These are phyloP conservation scores for Macrostomum lignano DNA, from an alignment of 1,140 invertebrate genomes.

Conservation along the genomic window DNA sequence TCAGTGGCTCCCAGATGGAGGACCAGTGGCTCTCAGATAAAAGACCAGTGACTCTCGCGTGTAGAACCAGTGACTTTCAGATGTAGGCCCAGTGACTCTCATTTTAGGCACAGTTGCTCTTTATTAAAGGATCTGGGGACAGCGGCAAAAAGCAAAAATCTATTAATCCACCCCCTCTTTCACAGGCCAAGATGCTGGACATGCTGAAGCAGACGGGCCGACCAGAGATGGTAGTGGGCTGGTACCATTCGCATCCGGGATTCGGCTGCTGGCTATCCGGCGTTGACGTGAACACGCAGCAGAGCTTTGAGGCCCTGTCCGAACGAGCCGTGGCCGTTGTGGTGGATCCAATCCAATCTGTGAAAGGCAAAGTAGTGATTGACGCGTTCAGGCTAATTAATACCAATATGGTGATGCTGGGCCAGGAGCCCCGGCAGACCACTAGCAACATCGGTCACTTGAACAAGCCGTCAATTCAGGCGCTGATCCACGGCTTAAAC, in stretches of 20 bases:
- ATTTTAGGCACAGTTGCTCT: too few species aligned
- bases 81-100: too few species aligned
- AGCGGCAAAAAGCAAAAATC: too few species aligned
- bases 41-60: too few species aligned
- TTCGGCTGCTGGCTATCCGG: constrained; percentile 99
- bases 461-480: constrained; percentile 92
- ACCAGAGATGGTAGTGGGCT: constrained; percentile 98
- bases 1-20: too few species aligned
- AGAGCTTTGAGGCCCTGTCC: constrained; percentile 89
- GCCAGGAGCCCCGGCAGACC: constrained; percentile 89
- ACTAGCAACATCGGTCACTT: constrained; percentile 93
- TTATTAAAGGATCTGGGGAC: too few species aligned
- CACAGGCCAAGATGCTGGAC: constrained; percentile 98
- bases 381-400: constrained; percentile 48
- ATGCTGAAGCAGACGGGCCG: constrained; percentile 84
- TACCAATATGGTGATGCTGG: constrained; percentile 92
- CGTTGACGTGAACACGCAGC: constrained; percentile 97
- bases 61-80: too few species aligned
- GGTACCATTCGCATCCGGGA: constrained; percentile 98
- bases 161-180: too few species aligned
- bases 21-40: too few species aligned
- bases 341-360: constrained; percentile 94
- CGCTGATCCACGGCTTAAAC: constrained; percentile 88
- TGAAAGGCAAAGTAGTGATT: constrained; percentile 44
- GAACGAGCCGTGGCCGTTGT: constrained; percentile 95